Base-by-base conservation (phyloP, 2,113 vertebrate species). In the Sarotherodon lohbergeri region DNA sequence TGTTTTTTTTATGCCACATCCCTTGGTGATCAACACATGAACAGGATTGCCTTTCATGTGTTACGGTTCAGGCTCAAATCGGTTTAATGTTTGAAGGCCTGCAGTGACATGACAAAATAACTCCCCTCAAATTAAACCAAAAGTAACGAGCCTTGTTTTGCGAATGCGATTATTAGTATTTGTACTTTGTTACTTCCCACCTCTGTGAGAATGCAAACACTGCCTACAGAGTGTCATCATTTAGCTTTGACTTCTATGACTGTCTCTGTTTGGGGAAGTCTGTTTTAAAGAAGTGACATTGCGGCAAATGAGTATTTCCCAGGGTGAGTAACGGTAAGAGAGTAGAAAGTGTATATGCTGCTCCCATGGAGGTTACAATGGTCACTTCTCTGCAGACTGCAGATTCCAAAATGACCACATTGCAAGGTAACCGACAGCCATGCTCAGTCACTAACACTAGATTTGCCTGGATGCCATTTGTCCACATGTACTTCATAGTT, bases 361-460 rank as follows among this genome's bases (percentile, higher is more conserved):
- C 43, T 17, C 71, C 19, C 71, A 17, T 19, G 41, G 43, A 48
- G 71, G 71, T 29, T 48, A 48, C 16, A 76, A 19, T 76, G 43
- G 24, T 50, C 24, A 78, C 43, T 0, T 50, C 24, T 32, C 0
- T 29, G 27, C 71, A 48, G 24, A 29, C 17, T 76, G 24, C 71
- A 32, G n/a, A 32, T 5, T 76, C 43, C 24, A 50, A 17, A 76
- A 19, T 29, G 7, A 76, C 24, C 3, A 76, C 41, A 76, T 29
- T 76, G 43, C 43, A 48, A 50, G 16, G 43, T 50, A 0, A n/a
- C 43, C 1, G 1, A 50, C 24, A 50, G 43, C 16, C 43, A 29
- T 4, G 9, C 71, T 76, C 41, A 48, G 14, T 48, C 3, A 4
- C n/a, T 16, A 0, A 19, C 24, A 48, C 24, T 0, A 29, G 22